Evolutionary conservation across 2,797 vertebrate genomes (phyloP).

Genomic region (Masticophis lateralis): DNA sequence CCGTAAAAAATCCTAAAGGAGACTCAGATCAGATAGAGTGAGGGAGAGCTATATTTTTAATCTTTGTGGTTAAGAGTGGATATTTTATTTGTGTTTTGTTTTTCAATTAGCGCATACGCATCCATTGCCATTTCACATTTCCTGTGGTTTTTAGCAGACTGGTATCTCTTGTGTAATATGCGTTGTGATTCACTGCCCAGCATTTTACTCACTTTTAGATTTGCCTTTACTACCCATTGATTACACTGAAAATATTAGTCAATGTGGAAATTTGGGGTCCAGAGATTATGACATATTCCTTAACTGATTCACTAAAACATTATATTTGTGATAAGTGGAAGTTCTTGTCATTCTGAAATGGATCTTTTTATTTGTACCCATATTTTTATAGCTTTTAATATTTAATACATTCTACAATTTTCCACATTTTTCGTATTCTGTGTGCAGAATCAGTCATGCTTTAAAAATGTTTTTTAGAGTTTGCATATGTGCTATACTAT

Average conservation of each 20-base stretch:
- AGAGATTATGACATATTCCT: not conserved
- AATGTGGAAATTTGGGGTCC: conserved; percentile 26
- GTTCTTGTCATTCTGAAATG: conserved; percentile 33
- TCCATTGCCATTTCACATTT: conserved; percentile 29
- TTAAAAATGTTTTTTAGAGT: not conserved
- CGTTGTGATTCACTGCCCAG: conserved; percentile 44
- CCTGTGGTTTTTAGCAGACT: conserved; percentile 33
- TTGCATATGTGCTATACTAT: not conserved
- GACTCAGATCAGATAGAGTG: not conserved
- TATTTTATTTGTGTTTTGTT: not conserved
- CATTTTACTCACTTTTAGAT: conserved; percentile 46
- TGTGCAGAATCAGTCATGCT: not conserved
- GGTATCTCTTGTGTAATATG: conserved; percentile 23
- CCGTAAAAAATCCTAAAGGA: not conserved
- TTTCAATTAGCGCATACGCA: not conserved
- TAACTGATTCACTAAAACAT: not conserved
- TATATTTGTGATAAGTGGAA: conserved; percentile 32
- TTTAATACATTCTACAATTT: not conserved
- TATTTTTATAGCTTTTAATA: conserved; percentile 15
- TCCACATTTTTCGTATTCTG: not conserved
- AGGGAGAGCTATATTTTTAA: not conserved
- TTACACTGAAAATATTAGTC: conserved; percentile 6
- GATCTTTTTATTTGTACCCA: conserved; percentile 21
- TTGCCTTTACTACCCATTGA: conserved; percentile 19
- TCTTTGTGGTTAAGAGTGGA: not conserved